Base-by-base conservation (phyloP, 2,113 vertebrate genomes). In the Rana temporaria region DNA sequence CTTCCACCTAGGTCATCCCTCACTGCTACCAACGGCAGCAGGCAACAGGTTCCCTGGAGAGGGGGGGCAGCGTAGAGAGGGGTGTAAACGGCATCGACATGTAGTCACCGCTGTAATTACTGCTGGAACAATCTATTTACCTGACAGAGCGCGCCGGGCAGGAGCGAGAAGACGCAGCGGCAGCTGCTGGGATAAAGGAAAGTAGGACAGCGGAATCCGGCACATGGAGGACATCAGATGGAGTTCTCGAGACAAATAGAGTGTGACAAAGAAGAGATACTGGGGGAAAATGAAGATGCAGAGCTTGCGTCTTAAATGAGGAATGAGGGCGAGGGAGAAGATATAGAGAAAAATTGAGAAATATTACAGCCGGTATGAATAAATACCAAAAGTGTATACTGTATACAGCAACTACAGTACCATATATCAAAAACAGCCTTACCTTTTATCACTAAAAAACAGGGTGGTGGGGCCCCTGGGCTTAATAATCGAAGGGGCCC, bases 201-300 rank as follows among this genome's bases (percentile, higher is more conserved):
- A 73, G 57, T 4, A 0, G 57, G 68, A 32, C 9, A 0, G 1
- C 60, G 73, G 60, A 6, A 48, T 72, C 76, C 80, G 69, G 74
- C 66, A 82, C 84, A 38, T 38, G 82, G 79, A 67, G 14, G 48
- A 52, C 30, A 24, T 62, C 55, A 38, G 11, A 15, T 11, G 79
- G 42, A 68, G 42, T 30, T 12, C 7, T 48, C 42, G 63, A 86
- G 22, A 73, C 57, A 81, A 72, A 81, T 81, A 65, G 56, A 81
- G 48, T 48, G n/a, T 20, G 66, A 70, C 32, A 80, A 26, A 71
- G 22, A 38, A 73, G 14, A 26, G 53, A 69, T 38, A 38, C 34
- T 60, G 69, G 73, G 38, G 59, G 19, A 56, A 65, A 75, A 64
- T 84, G 74, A 84, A 87, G 70, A 85, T 78, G 19, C 0, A 60